phyloP scores from a whole-genome alignment of 1,140 invertebrate species.

The Cylas formicarius region DNA sequence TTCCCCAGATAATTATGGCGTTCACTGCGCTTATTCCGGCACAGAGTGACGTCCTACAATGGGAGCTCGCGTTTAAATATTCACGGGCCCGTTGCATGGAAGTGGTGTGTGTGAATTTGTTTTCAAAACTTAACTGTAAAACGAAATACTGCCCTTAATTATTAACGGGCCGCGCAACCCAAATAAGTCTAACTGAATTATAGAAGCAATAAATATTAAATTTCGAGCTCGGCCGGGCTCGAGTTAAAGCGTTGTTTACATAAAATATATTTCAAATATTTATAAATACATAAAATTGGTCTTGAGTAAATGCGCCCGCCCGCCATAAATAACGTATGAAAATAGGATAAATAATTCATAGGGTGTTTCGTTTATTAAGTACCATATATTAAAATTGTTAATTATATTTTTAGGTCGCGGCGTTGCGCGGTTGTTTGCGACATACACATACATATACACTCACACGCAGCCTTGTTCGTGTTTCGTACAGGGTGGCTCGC shows the following conservation, averaged over 20 bases:
- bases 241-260: neutral
- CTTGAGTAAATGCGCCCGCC: neutral
- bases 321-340: neutral
- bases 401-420: no score
- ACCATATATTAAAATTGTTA: slow-evolving; percentile 6
- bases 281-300: slow-evolving; percentile 3
- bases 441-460: no score
- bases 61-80: no score
- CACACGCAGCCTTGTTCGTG: no score
- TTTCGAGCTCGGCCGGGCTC: neutral
- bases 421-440: no score
- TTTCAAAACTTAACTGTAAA: no score
- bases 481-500: no score
- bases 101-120: no score
- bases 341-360: slow-evolving; percentile 3
- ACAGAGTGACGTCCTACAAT: no score
- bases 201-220: slow-evolving; percentile 6
- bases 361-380: neutral
- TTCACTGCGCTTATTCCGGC: no score
- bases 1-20: no score
- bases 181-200: slow-evolving; percentile 5
- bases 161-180: slow-evolving; percentile 1
- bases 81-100: no score
- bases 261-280: slow-evolving; percentile 7
- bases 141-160: slow-evolving; percentile 1